Percentiles rank a stretch among this genome's conserved stretches.
These are phyloP conservation scores for Ectobius pallidus DNA, from an alignment of 2,888 invertebrate genomes.

Conservation along the genomic window DNA sequence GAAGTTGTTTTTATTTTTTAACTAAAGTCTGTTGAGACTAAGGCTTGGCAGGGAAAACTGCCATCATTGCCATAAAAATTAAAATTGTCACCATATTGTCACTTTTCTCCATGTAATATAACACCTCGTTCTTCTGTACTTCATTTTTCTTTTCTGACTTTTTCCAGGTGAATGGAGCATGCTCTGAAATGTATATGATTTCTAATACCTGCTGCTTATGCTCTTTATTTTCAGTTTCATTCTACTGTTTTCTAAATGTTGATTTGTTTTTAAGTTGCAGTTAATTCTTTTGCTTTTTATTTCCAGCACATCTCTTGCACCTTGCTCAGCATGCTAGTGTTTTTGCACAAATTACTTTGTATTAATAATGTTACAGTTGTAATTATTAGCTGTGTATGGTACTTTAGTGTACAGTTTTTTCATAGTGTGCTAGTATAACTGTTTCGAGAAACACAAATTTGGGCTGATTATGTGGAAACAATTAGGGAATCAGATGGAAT, in stretches of 20 bases:
- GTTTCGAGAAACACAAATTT: too few species aligned
- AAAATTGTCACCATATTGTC: too few species aligned
- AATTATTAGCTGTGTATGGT: too few species aligned
- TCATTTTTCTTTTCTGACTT: slow-evolving; percentile 16
- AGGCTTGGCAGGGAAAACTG: too few species aligned
- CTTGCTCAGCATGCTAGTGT: not conserved
- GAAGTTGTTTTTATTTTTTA: too few species aligned
- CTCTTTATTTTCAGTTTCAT: slow-evolving; percentile 40
- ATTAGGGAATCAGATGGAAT: too few species aligned
- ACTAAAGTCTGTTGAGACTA: too few species aligned
- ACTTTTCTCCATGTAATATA: slow-evolving; percentile 3
- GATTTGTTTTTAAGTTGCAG: not conserved
- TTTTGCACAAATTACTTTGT: not conserved
- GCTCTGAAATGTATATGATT: not conserved
- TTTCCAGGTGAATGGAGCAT: slow-evolving; percentile 45
- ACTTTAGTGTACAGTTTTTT: not conserved
- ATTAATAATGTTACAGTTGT: too few species aligned
- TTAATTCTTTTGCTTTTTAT: not conserved
- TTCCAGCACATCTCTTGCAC: not conserved
- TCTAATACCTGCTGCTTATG: slow-evolving; percentile 32
- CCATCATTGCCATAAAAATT: too few species aligned
- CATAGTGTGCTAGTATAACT: not conserved
- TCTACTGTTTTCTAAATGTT: not conserved
- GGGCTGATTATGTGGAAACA: too few species aligned
- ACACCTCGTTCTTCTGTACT: not conserved